These are phyloP conservation scores for Tyrannus savana DNA, from an alignment of 2,113 vertebrate species.

Conservation along the genomic window DNA sequence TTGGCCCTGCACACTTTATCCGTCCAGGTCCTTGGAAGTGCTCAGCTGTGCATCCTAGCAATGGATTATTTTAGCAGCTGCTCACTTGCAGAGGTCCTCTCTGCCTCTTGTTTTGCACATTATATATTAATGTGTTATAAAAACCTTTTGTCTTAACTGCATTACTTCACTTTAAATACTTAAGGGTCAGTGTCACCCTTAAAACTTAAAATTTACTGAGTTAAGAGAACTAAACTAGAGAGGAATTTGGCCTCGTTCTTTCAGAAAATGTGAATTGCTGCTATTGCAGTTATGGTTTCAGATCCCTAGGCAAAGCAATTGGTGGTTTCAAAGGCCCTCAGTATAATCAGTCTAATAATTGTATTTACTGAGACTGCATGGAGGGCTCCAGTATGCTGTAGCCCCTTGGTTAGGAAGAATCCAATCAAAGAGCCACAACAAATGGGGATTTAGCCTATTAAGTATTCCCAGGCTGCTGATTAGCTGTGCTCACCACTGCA, in stretches of 20 bases:
- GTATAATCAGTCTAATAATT: constrained; percentile 22
- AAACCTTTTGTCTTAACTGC: constrained; percentile 30
- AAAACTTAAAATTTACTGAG: neutral
- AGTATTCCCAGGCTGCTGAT: constrained; percentile 58
- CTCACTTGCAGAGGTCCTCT: neutral
- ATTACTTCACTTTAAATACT: constrained; percentile 29
- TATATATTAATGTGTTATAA: neutral
- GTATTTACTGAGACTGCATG: constrained; percentile 36
- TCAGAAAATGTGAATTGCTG: constrained; percentile 5
- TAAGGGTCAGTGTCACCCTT: neutral
- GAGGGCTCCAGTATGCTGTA: neutral
- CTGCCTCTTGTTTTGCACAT: neutral
- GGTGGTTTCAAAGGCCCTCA: constrained; percentile 21
- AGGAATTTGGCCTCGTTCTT: neutral
- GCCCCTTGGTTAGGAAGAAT: constrained; percentile 40
- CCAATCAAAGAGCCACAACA: constrained; percentile 9
- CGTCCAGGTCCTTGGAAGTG: neutral
- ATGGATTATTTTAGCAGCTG: neutral
- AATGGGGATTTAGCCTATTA: constrained; percentile 25
- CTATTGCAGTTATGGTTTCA: constrained; percentile 20
- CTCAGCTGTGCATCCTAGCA: neutral
- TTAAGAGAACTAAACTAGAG: neutral
- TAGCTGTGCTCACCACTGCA: constrained; percentile 14
- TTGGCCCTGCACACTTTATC: neutral
- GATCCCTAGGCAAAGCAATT: neutral